Evolutionary conservation across 2,888 invertebrate species (phyloP), one percentile per base, ranked within the genome.

Genomic region (Cabera pusaria): DNA sequence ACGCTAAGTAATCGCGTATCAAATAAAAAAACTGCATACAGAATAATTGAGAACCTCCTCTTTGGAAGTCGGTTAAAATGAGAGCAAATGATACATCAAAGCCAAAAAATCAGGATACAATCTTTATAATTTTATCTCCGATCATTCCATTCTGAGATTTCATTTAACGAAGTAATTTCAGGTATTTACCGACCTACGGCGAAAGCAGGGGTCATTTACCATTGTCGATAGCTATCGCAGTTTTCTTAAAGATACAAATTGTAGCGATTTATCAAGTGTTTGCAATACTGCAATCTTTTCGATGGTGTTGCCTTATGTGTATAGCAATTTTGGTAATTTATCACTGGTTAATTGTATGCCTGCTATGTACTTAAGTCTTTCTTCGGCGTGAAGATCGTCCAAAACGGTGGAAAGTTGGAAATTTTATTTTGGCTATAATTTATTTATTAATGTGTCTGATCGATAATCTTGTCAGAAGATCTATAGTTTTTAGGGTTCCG

Each of bases 11-110:
- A n/a, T n/a, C n/a, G n/a, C n/a, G n/a, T n/a, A n/a, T n/a, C n/a
- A n/a, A n/a, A n/a, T n/a, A n/a, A n/a, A n/a, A n/a, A n/a, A n/a
- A n/a, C n/a, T n/a, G n/a, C n/a, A n/a, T n/a, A n/a, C n/a, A n/a
- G n/a, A n/a, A n/a, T n/a, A n/a, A n/a, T n/a, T n/a, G n/a, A n/a
- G n/a, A n/a, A n/a, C n/a, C n/a, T n/a, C n/a, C n/a, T n/a, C n/a
- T n/a, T n/a, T n/a, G n/a, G n/a, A n/a, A n/a, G n/a, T n/a, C n/a
- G n/a, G n/a, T n/a, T n/a, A n/a, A n/a, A n/a, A n/a, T n/a, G n/a
- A 43, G 43, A 46, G 31, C 42, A 72, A 74, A 76, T 81, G 73
- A 85, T 85, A 78, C 75, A 81, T 85, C 84, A 85, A 83, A 76
- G 75, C 76, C 74, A 53, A 55, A 62, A 67, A 77, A 79, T 73